Evolutionary conservation across 2,113 vertebrate species (phyloP).

Genomic region (Pipa parva): DNA sequence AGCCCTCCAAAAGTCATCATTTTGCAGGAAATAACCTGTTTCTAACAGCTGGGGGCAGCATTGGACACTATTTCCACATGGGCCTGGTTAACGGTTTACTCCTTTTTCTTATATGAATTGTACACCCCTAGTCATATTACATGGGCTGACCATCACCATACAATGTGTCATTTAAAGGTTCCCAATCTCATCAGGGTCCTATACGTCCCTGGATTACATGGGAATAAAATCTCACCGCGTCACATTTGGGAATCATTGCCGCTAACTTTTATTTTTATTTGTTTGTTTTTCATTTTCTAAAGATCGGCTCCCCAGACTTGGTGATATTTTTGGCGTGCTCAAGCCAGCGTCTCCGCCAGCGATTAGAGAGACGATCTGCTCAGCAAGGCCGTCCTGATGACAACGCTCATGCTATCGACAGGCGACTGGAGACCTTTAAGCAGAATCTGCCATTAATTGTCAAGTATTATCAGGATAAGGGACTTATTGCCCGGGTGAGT

Average conservation of each 20-base stretch:
- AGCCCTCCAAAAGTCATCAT: no score
- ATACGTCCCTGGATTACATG: neutral
- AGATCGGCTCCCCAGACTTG: conserved; percentile 63
- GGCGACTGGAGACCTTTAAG: conserved; percentile 60
- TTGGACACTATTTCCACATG: no score
- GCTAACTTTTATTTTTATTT: no score
- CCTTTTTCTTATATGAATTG: no score
- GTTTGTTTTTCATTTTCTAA: neutral
- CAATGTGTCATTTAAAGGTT: no score
- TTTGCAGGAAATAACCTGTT: no score
- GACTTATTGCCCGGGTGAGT: conserved; percentile 52
- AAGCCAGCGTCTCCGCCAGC: conserved; percentile 56
- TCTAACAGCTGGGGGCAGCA: no score
- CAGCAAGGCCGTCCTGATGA: conserved; percentile 61
- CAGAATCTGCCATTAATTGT: conserved; percentile 58
- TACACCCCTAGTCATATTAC: no score
- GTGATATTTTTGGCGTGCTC: conserved; percentile 60
- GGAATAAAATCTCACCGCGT: neutral
- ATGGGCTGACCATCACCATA: no score
- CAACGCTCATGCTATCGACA: conserved; percentile 57
- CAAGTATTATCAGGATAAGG: conserved; percentile 64
- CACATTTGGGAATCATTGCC: neutral
- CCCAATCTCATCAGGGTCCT: no score
- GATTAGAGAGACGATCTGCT: conserved; percentile 54
- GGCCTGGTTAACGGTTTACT: no score